Percentiles rank a stretch among this genome's conserved stretches.
Conservation (phyloP, 1,140 invertebrate genomes). For the Eriocheir sinensis region DNA sequence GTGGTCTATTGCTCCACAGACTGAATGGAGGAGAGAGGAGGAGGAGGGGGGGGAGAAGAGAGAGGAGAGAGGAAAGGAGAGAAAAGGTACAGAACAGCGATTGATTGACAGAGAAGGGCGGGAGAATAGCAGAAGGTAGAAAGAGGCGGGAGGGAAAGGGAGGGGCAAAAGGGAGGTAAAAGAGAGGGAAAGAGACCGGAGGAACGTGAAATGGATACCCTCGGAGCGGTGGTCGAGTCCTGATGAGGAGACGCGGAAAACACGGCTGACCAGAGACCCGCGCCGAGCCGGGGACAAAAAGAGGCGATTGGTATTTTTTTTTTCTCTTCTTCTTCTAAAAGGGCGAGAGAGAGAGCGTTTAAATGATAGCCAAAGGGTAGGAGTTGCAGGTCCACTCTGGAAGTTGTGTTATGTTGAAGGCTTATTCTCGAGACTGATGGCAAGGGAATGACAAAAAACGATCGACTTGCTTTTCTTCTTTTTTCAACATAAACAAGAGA, state of each 20-base stretch:
- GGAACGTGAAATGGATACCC: slow-evolving; percentile 12
- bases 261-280: too few species aligned
- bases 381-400: too few species aligned
- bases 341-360: too few species aligned
- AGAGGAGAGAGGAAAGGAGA: not conserved
- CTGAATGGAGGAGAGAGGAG: not conserved
- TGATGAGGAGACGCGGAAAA: not conserved
- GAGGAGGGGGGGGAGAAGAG: not conserved
- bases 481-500: too few species aligned
- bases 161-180: not conserved
- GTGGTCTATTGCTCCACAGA: slow-evolving; percentile 11
- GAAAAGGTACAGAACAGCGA: not conserved
- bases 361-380: too few species aligned
- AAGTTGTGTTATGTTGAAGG: too few species aligned
- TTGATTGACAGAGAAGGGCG: not conserved
- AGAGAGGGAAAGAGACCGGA: not conserved
- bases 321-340: too few species aligned
- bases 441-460: too few species aligned
- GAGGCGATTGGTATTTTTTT: too few species aligned
- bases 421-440: too few species aligned
- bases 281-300: too few species aligned
- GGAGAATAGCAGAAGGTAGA: slow-evolving; percentile 3
- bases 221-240: not conserved
- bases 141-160: not conserved
- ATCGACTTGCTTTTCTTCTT: too few species aligned